Percentiles rank a stretch among this genome's conserved stretches.
Evolutionary conservation across 2,888 invertebrate genomes (phyloP).

Genomic region (Rhamnusium bicolor): DNA sequence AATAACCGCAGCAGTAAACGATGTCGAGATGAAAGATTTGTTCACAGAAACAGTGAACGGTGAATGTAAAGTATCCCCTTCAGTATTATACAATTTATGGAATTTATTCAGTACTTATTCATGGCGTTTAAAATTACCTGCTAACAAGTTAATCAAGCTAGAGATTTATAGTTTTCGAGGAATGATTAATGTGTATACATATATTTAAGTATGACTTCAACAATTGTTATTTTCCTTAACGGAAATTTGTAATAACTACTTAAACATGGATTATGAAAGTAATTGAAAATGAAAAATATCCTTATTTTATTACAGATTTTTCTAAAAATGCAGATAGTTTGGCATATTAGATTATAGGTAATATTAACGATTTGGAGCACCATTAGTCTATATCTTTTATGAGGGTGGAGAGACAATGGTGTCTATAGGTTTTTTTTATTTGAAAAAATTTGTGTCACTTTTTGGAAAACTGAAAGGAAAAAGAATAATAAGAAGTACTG

Average conservation of each 20-base stretch:
- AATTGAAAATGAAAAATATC: too few relatives aligned
- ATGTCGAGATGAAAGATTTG: neutral
- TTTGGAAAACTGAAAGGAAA: too few relatives aligned
- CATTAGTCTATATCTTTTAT: too few relatives aligned
- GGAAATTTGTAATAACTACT: neutral
- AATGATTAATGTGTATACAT: conserved; percentile 4
- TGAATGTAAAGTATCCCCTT: conserved; percentile 1
- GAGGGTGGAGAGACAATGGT: too few relatives aligned
- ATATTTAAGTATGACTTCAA: conserved; percentile 6
- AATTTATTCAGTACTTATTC: conserved; percentile 14
- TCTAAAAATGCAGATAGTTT: too few relatives aligned
- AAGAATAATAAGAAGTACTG: too few relatives aligned
- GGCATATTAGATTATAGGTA: too few relatives aligned
- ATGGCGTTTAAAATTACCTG: conserved; percentile 13
- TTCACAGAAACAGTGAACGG: conserved; percentile 2
- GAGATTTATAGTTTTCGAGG: neutral
- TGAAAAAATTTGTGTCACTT: too few relatives aligned
- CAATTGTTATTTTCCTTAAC: neutral
- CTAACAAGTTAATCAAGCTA: conserved; percentile 17
- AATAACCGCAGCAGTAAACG: neutral
- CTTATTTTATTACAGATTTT: too few relatives aligned
- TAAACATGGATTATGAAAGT: neutral
- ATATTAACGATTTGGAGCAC: too few relatives aligned
- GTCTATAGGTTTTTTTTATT: too few relatives aligned
- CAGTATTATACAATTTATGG: neutral